Conservation (phyloP, 2,113 vertebrate species). For the Elanoides forficatus region DNA sequence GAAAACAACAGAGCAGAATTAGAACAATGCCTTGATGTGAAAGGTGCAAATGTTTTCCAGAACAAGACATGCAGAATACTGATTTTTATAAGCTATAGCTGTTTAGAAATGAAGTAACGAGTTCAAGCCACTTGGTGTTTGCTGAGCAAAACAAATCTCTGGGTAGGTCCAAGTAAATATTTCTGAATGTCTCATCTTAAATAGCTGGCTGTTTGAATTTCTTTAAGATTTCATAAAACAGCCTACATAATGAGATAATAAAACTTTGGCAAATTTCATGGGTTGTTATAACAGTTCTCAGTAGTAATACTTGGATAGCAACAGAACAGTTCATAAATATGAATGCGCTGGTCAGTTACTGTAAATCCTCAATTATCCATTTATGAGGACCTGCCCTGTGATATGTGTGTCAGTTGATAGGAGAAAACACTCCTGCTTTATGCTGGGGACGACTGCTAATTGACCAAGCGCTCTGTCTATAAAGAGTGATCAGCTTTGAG, state of each 20-base stretch:
- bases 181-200: not conserved
- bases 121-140: not conserved
- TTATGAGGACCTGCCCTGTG: not conserved
- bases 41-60: not conserved
- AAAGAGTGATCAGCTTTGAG: not conserved
- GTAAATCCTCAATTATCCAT: fast-evolving
- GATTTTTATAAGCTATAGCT: not conserved
- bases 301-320: not conserved
- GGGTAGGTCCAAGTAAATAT: not conserved
- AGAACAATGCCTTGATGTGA: not conserved
- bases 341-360: not conserved
- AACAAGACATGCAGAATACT: not conserved
- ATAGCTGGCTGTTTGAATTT: not conserved
- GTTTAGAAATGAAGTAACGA: not conserved
- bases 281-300: not conserved
- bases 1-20: not conserved
- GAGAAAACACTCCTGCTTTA: not conserved
- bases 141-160: not conserved
- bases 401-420: no score
- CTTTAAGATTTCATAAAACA: not conserved
- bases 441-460: not conserved
- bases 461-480: not conserved
- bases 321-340: not conserved
- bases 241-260: not conserved
- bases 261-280: no score